Percentiles rank a stretch among this genome's conserved stretches.
phyloP scores from a whole-genome alignment of 2,888 invertebrate species.

The Liposcelis brunnea region DNA sequence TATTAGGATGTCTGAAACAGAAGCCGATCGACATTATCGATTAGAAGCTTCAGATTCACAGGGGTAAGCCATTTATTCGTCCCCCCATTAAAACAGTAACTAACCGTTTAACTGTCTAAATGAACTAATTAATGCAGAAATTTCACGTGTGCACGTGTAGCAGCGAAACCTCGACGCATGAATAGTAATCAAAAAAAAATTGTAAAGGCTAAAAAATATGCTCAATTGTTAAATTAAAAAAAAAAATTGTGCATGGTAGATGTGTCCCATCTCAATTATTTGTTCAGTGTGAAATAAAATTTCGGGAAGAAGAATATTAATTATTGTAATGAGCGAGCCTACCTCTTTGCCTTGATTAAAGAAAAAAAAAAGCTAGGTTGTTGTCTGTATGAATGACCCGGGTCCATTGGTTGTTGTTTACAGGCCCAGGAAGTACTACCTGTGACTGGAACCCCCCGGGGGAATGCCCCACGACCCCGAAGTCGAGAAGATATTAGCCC shows the following conservation, averaged over 20 bases:
- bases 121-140: neutral
- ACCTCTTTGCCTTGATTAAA: slow-evolving; percentile 4
- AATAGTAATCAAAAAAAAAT: too few relatives aligned
- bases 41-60: slow-evolving; percentile 57
- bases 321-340: slow-evolving; percentile 1
- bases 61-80: slow-evolving; percentile 36
- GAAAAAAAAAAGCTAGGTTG: neutral
- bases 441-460: slow-evolving; percentile 16
- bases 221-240: too few relatives aligned
- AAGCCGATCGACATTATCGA: slow-evolving; percentile 74
- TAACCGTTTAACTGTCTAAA: too few relatives aligned
- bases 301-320: too few relatives aligned
- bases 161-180: too few relatives aligned
- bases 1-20: slow-evolving; percentile 74
- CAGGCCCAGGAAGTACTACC: slow-evolving; percentile 22
- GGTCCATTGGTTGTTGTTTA: slow-evolving; percentile 17
- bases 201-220: too few relatives aligned
- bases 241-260: too few relatives aligned
- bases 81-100: too few relatives aligned
- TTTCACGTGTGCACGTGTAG: too few relatives aligned
- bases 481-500: too few relatives aligned
- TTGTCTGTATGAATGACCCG: neutral
- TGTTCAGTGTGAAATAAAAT: too few relatives aligned
- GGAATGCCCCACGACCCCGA: slow-evolving; percentile 1
- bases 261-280: too few relatives aligned